phyloP scores from a whole-genome alignment of 2,113 vertebrate species.

The Oryzias melastigma region DNA sequence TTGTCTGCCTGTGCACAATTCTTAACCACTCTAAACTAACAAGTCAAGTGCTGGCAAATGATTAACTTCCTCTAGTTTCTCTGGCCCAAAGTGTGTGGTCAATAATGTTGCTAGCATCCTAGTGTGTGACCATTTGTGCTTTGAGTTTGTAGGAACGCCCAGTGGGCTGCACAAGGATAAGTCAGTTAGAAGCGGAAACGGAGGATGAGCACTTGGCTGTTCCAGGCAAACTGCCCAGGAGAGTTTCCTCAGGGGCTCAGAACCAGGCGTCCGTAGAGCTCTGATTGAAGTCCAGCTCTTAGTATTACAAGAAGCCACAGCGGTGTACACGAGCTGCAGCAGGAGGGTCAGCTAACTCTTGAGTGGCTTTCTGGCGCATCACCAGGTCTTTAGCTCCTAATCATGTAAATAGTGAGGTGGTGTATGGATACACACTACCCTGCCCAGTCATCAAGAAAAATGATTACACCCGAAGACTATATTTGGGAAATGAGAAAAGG shows the following conservation, averaged over 20 bases:
- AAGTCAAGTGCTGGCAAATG: conserved; percentile 54
- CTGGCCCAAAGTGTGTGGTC: conserved; percentile 47
- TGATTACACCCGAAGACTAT: conserved; percentile 44
- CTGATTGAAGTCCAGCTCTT: conserved; percentile 51
- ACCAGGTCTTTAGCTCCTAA: conserved; percentile 31
- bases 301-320: conserved; percentile 45
- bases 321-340: conserved; percentile 21
- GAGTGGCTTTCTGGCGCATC: conserved; percentile 30
- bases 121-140: conserved; percentile 29
- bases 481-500: conserved; percentile 51
- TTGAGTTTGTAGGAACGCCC: conserved; percentile 38
- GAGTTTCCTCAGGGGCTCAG: conserved; percentile 37
- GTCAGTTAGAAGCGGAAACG: conserved; percentile 39
- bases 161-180: conserved; percentile 37
- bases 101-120: conserved; percentile 43
- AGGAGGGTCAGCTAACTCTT: conserved; percentile 21
- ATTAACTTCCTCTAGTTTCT: conserved; percentile 66
- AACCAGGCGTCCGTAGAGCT: conserved; percentile 35
- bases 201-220: conserved; percentile 41
- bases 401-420: conserved; percentile 35
- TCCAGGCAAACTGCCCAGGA: conserved; percentile 55
- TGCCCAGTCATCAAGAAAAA: conserved; percentile 28
- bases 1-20: conserved; percentile 59
- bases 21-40: conserved; percentile 54
- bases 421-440: conserved; percentile 10